A percentile compares a stretch with the other conserved stretches of the same genome.
These are phyloP conservation scores for Cataglyphis livida DNA, from an alignment of 2,888 invertebrate genomes.

Conservation along the genomic window DNA sequence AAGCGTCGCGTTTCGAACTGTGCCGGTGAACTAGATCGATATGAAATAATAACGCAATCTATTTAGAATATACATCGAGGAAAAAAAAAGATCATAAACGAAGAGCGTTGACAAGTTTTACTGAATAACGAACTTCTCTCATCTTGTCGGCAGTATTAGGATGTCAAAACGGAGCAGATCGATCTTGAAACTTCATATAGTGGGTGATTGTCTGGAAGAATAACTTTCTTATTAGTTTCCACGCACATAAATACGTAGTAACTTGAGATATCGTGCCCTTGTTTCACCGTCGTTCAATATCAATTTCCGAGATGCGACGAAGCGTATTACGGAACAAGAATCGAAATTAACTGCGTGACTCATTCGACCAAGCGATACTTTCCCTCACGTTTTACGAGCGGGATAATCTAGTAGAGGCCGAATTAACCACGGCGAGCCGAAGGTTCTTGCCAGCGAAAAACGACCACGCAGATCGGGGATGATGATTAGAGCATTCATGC, in stretches of 20 bases:
- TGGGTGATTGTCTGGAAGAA: background rate
- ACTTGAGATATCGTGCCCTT: background rate
- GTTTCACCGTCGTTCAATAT: background rate
- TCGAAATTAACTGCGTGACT: slow-evolving; percentile 45
- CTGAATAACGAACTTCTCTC: slow-evolving; percentile 16
- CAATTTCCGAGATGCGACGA: background rate
- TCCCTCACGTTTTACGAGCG: slow-evolving; percentile 38
- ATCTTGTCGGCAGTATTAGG: background rate
- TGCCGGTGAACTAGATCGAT: background rate
- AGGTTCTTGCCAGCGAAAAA: background rate
- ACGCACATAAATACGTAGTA: background rate
- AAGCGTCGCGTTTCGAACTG: background rate
- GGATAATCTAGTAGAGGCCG: slow-evolving; percentile 11
- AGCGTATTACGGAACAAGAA: background rate
- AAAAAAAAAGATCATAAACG: background rate
- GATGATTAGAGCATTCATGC: slow-evolving; percentile 15
- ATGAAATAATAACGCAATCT: background rate
- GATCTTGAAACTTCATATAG: background rate
- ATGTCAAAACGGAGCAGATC: background rate
- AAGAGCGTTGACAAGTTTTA: background rate
- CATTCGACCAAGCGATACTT: slow-evolving; percentile 23
- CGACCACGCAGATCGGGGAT: background rate
- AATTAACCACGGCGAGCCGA: slow-evolving; percentile 19
- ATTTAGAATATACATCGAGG: background rate
- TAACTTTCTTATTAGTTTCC: slow-evolving; percentile 18